Evolutionary conservation across 2,888 invertebrate species (phyloP), one percentile per base, ranked within the genome.

Genomic region (Dioctria rufipes): DNA sequence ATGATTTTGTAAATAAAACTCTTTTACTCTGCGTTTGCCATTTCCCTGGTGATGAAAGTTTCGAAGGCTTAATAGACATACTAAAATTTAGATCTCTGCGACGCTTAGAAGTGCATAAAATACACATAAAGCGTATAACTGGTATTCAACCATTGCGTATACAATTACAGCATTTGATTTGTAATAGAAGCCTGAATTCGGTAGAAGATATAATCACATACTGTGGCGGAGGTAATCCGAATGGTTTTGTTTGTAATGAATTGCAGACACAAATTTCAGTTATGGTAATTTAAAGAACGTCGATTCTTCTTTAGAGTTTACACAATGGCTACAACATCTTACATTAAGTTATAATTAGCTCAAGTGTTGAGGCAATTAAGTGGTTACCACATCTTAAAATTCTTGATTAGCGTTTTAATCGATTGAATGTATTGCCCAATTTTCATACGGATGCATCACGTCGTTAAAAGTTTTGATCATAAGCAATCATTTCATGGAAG

Each of bases 311-410:
- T 87, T 94, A 80, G 92, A 92, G 85, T 91, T 91, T 81, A 91
- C 91, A 11, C 92, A 93, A 69, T 92, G 91, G 89, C 86, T 94
- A 49, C 91, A 92, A 84, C 90, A 91, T 43, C 87, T 94, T 65
- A 93, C 93, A 88, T 86, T 94, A 54, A 93, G 93, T 83, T 92
- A 93, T 85, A 94, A 94, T 88, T 88, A 90, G 73, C 88, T 94
- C 86, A 25, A 90, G 90, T 82, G 90, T 91, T 0, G 88, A 90
- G 49, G 90, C 91, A 61, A 87, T 93, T 37, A 91, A 91, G 83
- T 91, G 90, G 88, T 87, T 94, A 82, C 91, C 91, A 4, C 92
- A 92, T 87, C 87, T 94, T 65, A 93, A 92, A 85, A 90, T 91
- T 83, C 87, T 93, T 37, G 93, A 93, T 88, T 86, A 94, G 73